phyloP scores from a whole-genome alignment of 1,140 invertebrate species.

The Chionoecetes opilio region DNA sequence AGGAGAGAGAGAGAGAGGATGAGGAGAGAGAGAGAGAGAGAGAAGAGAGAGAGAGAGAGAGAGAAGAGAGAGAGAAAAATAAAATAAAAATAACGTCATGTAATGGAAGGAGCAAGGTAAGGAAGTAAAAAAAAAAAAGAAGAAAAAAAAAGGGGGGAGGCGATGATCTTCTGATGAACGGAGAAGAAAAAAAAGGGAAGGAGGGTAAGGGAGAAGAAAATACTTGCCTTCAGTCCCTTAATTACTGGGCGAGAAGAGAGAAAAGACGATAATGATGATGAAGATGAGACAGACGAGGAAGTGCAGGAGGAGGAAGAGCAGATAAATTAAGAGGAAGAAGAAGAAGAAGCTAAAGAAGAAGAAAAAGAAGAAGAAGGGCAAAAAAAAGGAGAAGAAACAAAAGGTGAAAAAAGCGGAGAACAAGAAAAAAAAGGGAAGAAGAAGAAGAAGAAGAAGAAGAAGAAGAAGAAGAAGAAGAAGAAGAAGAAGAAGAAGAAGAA shows the following conservation, averaged over 20 bases:
- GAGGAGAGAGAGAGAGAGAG: not conserved
- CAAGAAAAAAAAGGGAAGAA: not conserved
- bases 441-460: not conserved
- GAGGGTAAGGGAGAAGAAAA: not conserved
- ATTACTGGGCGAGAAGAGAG: constrained; percentile 63
- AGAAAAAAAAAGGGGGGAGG: not conserved
- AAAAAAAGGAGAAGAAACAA: too few species aligned
- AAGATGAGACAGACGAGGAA: not conserved
- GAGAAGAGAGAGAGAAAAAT: not conserved
- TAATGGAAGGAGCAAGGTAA: not conserved
- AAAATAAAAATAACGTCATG: not conserved
- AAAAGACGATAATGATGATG: constrained; percentile 9
- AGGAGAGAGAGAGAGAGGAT: not conserved
- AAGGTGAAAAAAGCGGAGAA: too few species aligned
- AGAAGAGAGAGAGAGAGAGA: not conserved
- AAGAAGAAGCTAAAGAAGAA: not conserved
- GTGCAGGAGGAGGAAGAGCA: not conserved
- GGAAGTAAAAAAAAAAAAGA: not conserved
- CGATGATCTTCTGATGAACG: not conserved
- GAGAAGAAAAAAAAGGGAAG: not conserved
- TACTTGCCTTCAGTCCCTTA: constrained; percentile 41
- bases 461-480: not conserved
- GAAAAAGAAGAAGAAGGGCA: not conserved
- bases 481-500: not conserved
- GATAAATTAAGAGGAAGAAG: too few species aligned